Evolutionary conservation across 2,113 vertebrate genomes (phyloP).

Genomic region (Myotis lucifugus): DNA sequence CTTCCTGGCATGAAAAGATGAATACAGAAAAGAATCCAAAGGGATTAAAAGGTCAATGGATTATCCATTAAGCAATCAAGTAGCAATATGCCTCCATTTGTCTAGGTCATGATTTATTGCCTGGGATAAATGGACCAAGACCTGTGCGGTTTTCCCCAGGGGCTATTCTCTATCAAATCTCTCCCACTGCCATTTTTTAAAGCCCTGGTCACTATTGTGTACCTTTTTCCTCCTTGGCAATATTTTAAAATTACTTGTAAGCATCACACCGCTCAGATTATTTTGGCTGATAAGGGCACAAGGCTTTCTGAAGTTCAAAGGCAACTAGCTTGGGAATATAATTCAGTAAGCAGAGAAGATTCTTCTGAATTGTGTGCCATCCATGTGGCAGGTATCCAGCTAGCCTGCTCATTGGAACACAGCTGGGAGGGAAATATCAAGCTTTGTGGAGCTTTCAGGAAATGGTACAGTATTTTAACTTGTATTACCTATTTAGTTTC

Average conservation of each 20-base stretch:
- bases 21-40: conserved; percentile 58
- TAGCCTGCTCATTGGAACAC: background rate
- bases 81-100: conserved; percentile 79
- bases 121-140: conserved; percentile 48
- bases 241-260: conserved; percentile 72
- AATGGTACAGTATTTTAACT: background rate
- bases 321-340: conserved; percentile 57
- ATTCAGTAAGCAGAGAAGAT: conserved; percentile 52
- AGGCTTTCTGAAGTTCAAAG: conserved; percentile 71
- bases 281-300: conserved; percentile 58
- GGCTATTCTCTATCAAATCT: conserved; percentile 24
- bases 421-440: background rate
- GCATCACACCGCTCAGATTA: background rate
- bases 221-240: conserved; percentile 53
- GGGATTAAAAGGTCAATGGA: conserved; percentile 74
- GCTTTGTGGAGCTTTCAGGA: background rate
- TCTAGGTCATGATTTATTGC: conserved; percentile 76
- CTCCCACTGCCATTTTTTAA: background rate
- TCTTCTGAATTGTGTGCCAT: conserved; percentile 41
- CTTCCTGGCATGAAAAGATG: conserved; percentile 39
- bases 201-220: background rate
- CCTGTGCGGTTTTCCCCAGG: conserved; percentile 34
- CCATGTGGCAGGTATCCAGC: conserved; percentile 45
- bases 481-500: background rate
- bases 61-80: conserved; percentile 76